Base-by-base conservation (phyloP, 2,888 invertebrate species). In the Rhaphigaster nebulosa region DNA sequence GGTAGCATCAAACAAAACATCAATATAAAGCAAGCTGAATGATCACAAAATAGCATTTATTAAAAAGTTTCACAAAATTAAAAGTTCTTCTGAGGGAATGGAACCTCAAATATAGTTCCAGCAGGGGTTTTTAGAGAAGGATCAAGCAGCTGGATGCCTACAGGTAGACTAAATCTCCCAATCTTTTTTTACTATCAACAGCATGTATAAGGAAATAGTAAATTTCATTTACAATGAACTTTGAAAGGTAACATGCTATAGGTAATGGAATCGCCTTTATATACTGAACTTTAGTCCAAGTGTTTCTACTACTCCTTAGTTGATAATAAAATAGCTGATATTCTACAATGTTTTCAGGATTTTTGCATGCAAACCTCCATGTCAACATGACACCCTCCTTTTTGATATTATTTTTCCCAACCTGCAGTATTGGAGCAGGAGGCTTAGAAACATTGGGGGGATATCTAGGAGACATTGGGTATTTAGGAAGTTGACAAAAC, bases 271-370 rank as follows among this genome's bases (percentile, higher is more conserved):
- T 94, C 0, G 98, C 98, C 94, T 98, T 97, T 0, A 99, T 98
- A 94, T 98, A 98, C 3, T 98, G 98, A 90, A 99, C 98, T 95
- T 97, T 98, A 92, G 98, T 97, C 99, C 99, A 99, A 92, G 94
- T 96, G 5, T 97, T 96, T 6, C 95, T 94, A 89, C 87, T 70
- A 50, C 91, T 91, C 87, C 94, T 93, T 94, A 98, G 98, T 94
- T 98, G 98, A 93, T 98, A 99, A 0, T 98, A 98, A 93, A 96
- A 99, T 90, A 99, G 95, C 94, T 99, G 98, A 94, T 98, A 99
- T 93, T 97, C 97, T 0, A 96, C 96, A 91, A 98, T 97, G 90
- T 95, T 95, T 87, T 95, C 95, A 90, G 96, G 94, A 6, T 45
- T 34, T 1, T 15, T n/a, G 4, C 54, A 60, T n/a, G 45, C 45